Evolutionary conservation across 2,888 invertebrate genomes (phyloP), one percentile per base, ranked within the genome.

Genomic region (Apodemia zela): DNA sequence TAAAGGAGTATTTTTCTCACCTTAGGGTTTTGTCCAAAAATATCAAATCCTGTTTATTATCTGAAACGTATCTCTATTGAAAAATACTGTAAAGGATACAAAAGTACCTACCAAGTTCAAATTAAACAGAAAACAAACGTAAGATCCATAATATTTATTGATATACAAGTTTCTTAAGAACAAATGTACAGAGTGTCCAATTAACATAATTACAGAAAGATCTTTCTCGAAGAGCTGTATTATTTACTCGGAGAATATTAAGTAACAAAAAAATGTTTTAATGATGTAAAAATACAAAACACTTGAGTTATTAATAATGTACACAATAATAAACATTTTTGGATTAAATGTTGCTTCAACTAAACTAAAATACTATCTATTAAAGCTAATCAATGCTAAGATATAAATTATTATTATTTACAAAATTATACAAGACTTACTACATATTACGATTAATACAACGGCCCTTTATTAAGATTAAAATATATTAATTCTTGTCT

Each of bases 381-480:
- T 91, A 91, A 91, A 91, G 90, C 89, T 91, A 87, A 87, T 75
- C 73, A 78, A 85, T 85, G 78, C 84, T 81, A 73, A 76, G 76
- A 15, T 79, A 89, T 89, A 89, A 90, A 87, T 89, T 87, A 88
- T 42, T 42, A 42, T 80, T 89, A 89, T 90, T 82, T 90, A 91
- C 89, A 90, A 87, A 87, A 88, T 87, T 87, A 89, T 89, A 90
- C 89, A 90, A 64, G 60, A 64, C 66, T 59, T 58, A 61, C n/a
- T 6, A 42, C n/a, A 42, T 42, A 42, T 42, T 42, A 42, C 15
- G 42, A 42, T 67, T 62, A 65, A 21, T 54, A 42, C 29, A 29
- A 42, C 38, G 21, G 17, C 59, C 54, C 54, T 54, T 54, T 54
- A 54, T 54, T 42, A 42, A 21, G 21, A 54, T 62, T 45, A 47